Evolutionary conservation across 2,113 vertebrate species (phyloP).

Genomic region (Atractosteus spatula): DNA sequence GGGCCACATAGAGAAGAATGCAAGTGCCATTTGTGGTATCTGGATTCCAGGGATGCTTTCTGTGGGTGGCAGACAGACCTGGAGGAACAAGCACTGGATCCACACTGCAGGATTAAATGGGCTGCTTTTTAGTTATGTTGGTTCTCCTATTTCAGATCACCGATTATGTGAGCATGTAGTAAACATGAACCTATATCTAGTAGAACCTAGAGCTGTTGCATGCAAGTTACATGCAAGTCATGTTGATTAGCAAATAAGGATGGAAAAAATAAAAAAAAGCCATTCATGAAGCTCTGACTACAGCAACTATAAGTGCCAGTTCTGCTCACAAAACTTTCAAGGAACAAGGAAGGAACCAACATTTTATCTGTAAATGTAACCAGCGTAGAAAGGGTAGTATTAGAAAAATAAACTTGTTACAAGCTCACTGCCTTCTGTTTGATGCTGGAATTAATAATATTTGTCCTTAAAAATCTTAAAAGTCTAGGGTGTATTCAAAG

Average conservation of each 20-base stretch:
- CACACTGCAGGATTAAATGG: too few species aligned
- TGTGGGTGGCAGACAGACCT: neutral
- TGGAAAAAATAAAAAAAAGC: too few species aligned
- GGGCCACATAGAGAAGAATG: slow-evolving; percentile 7
- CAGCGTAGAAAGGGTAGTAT: neutral
- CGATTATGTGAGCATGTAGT: too few species aligned
- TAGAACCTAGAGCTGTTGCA: too few species aligned
- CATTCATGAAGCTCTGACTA: too few species aligned
- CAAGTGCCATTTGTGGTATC: slow-evolving; percentile 4
- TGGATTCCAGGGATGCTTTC: slow-evolving; percentile 14
- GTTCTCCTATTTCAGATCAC: too few species aligned
- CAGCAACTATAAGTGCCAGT: too few species aligned
- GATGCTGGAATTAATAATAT: neutral
- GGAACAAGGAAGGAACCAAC: neutral
- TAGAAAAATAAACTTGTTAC: neutral
- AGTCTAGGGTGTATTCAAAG: too few species aligned
- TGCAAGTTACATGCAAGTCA: too few species aligned
- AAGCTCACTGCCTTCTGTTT: neutral
- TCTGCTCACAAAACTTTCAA: neutral
- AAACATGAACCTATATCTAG: too few species aligned
- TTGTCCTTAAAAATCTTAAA: neutral
- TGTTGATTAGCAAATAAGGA: too few species aligned
- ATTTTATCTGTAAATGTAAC: neutral
- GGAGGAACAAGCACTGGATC: neutral
- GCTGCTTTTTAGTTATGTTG: neutral